Evolutionary conservation across 2,888 invertebrate genomes (phyloP).

Genomic region (Oscheius myriophilus): DNA sequence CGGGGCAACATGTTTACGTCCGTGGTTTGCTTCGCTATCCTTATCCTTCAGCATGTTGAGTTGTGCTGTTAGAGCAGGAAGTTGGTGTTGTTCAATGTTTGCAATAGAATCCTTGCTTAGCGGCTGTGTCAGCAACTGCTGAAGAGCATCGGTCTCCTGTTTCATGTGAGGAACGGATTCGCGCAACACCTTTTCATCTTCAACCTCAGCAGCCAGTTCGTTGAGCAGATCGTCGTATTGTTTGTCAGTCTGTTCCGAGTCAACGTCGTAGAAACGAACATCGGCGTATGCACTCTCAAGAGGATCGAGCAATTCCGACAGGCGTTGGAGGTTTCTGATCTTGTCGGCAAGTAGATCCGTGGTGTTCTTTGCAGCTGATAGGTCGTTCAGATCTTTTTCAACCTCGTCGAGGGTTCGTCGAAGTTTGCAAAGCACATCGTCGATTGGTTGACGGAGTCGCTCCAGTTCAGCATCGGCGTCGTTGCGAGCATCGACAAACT

Average conservation of each 20-base stretch:
- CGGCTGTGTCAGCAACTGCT: constrained; percentile 33
- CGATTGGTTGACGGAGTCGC: constrained; percentile 39
- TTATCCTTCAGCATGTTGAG: constrained; percentile 42
- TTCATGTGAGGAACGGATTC: constrained; percentile 49
- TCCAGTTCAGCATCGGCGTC: constrained; percentile 51
- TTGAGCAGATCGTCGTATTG: constrained; percentile 52
- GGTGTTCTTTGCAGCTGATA: constrained; percentile 34
- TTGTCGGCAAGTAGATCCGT: constrained; percentile 39
- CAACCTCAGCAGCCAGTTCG: constrained; percentile 44
- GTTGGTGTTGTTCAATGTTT: constrained; percentile 28
- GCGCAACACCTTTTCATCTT: constrained; percentile 46
- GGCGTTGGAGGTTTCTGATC: constrained; percentile 46
- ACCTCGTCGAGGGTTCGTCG: constrained; percentile 35
- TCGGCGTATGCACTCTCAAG: constrained; percentile 59
- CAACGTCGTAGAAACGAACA: constrained; percentile 61
- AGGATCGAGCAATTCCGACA: constrained; percentile 57
- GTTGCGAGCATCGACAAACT: constrained; percentile 54
- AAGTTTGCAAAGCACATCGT: constrained; percentile 34
- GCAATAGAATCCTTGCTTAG: constrained; percentile 16
- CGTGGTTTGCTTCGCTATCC: constrained; percentile 33
- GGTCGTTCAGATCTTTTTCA: constrained; percentile 33
- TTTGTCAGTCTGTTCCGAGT: constrained; percentile 55
- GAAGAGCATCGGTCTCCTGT: constrained; percentile 41
- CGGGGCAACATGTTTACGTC: constrained; percentile 41
- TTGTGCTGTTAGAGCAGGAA: constrained; percentile 50